Conservation (phyloP, 2,797 vertebrate genomes). For the Gambusia yucatana region DNA sequence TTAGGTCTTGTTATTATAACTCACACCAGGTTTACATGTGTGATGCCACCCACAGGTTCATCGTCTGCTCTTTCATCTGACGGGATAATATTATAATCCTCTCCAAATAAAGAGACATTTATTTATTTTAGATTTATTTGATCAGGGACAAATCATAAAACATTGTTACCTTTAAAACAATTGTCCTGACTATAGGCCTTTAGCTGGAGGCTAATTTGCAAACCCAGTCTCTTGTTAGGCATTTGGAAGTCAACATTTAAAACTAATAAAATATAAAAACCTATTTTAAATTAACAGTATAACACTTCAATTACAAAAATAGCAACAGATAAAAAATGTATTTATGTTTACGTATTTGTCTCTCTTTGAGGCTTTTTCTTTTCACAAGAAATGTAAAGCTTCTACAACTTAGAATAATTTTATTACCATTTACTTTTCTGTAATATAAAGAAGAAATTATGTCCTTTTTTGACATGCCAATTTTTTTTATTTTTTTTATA, state of each 20-base stretch:
- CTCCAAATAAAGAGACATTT: neutral
- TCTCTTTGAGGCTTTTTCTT: neutral
- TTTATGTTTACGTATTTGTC: neutral
- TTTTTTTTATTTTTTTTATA: neutral
- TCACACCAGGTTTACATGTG: constrained; percentile 50
- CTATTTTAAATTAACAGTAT: neutral
- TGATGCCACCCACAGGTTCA: constrained; percentile 68
- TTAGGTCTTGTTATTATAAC: constrained; percentile 59
- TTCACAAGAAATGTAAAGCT: neutral
- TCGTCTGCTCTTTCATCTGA: constrained; percentile 64
- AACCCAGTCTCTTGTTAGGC: no score
- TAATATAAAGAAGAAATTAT: neutral
- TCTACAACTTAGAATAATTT: neutral
- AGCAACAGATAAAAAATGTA: neutral
- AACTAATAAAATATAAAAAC: neutral
- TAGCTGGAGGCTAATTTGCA: neutral
- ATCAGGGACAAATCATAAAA: neutral
- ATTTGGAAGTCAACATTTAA: neutral
- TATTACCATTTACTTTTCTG: neutral
- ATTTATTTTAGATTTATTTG: neutral
- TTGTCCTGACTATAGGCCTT: neutral
- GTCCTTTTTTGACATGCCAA: neutral
- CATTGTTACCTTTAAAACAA: neutral
- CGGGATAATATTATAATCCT: constrained; percentile 7
- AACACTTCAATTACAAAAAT: neutral